Percentiles rank a stretch among this genome's conserved stretches.
phyloP scores from a whole-genome alignment of 2,113 vertebrate species.

The Parus major region DNA sequence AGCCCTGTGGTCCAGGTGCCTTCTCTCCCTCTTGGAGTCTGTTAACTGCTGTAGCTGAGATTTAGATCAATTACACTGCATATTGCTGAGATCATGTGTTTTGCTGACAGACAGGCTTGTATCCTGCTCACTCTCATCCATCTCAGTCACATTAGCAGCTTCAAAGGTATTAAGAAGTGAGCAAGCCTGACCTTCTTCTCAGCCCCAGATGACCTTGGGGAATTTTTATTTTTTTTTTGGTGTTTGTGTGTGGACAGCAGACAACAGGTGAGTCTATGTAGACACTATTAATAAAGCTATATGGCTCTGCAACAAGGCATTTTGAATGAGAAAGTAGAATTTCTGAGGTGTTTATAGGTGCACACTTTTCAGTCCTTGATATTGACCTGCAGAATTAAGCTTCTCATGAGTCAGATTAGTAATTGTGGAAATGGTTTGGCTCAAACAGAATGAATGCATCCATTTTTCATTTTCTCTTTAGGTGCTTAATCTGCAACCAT shows the following conservation, averaged over 20 bases:
- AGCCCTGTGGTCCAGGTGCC: background rate
- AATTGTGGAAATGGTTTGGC: background rate
- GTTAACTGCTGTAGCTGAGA: background rate
- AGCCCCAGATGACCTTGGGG: background rate
- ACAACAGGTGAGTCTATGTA: background rate
- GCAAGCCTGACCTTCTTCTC: background rate
- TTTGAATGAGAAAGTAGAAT: background rate
- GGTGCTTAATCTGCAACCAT: background rate
- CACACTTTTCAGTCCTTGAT: background rate
- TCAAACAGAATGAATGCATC: background rate
- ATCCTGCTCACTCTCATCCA: background rate
- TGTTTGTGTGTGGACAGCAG: background rate
- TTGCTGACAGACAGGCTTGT: background rate
- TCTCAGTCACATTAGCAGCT: background rate
- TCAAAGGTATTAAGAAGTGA: background rate
- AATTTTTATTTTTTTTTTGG: background rate
- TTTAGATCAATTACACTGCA: background rate
- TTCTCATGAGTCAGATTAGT: background rate
- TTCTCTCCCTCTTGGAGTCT: background rate
- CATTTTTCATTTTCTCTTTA: background rate
- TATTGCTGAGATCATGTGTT: background rate
- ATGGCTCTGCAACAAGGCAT: background rate
- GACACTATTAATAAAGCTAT: background rate
- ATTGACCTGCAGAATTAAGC: background rate
- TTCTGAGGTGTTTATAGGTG: background rate